Evolutionary conservation across 23 tunicate species (phyloP), one percentile per base, ranked within the genome.

Genomic region (Oikopleura vanhoeffeni): DNA sequence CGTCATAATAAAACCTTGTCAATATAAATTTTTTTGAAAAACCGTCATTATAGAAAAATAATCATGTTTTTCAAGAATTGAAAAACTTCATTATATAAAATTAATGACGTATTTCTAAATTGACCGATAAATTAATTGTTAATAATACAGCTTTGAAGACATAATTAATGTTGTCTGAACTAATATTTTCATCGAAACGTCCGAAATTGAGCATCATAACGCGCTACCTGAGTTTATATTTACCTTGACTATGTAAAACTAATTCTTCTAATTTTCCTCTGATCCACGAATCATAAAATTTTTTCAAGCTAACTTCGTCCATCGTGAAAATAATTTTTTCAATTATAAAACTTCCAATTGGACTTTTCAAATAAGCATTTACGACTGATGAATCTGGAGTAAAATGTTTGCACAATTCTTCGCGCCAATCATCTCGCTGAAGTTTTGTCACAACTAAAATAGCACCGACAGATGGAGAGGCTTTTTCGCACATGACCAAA

Each of bases 401-500:
- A 38, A 71, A 71, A 30, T 71, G 79, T 71, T 28, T 71, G 3
- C 3, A 18, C 27, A 71, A 13, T 32, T 28, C 79, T 38, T 18
- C 79, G 27, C 3, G 2, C 79, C 79, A 71, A 30, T 71, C 79
- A 13, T 28, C 38, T 4, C 79, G 27, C 2, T 18, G 35, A 2
- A 13, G 3, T 30, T 71, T 71, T 3, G 32, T 38, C 3, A 71
- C 38, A 71, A 71, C 4, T 24, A 71, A 71, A 33, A 71, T 32
- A 18, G 27, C 79, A 4, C 79, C 79, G 2, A 71, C 36, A 71
- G 79, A 18, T 18, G 79, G 79, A 18, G 79, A 71, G 4, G 79
- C 79, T 32, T 71, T 71, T 71, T 71, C 79, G 79, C 79, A 71
- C 79, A 71, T 28, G 3, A 38, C 79, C 38, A 71, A 30, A 30